A percentile compares a stretch with the other conserved stretches of the same genome.
phyloP scores from a whole-genome alignment of 2,113 vertebrate genomes.

The Tretioscincus oriximinensis region DNA sequence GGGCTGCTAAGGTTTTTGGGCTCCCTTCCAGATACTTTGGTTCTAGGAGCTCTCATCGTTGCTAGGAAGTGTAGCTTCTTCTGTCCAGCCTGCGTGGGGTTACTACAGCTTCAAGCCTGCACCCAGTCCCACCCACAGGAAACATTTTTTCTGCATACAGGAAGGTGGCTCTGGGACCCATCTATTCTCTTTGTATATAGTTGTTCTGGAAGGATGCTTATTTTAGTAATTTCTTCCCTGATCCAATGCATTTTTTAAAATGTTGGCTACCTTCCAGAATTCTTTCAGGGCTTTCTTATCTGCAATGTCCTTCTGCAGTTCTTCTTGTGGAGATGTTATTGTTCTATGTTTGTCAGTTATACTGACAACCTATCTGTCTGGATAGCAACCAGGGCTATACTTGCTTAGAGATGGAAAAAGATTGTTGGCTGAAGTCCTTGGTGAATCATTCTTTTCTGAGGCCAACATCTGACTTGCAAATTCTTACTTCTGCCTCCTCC shows the following conservation, averaged over 20 bases:
- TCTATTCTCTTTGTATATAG: background rate
- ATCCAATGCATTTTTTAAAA: background rate
- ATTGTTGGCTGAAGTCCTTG: background rate
- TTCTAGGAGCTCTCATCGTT: no score
- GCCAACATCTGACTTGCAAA: background rate
- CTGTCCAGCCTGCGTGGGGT: no score
- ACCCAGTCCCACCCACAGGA: no score
- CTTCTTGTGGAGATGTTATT: background rate
- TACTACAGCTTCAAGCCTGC: no score
- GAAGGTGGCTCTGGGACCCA: no score
- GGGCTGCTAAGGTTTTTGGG: no score
- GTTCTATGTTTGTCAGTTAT: background rate
- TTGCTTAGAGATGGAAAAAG: background rate
- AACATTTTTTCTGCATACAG: no score
- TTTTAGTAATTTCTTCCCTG: background rate
- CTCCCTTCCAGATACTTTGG: no score
- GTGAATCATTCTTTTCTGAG: background rate
- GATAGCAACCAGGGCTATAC: background rate
- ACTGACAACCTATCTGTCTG: rapidly evolving
- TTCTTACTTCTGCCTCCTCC: background rate
- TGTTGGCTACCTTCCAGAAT: background rate
- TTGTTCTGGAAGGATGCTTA: background rate
- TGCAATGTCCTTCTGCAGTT: background rate
- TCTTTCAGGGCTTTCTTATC: background rate
- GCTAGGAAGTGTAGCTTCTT: no score